phyloP scores from a whole-genome alignment of 2,797 vertebrate species.

The Lerista edwardsae region DNA sequence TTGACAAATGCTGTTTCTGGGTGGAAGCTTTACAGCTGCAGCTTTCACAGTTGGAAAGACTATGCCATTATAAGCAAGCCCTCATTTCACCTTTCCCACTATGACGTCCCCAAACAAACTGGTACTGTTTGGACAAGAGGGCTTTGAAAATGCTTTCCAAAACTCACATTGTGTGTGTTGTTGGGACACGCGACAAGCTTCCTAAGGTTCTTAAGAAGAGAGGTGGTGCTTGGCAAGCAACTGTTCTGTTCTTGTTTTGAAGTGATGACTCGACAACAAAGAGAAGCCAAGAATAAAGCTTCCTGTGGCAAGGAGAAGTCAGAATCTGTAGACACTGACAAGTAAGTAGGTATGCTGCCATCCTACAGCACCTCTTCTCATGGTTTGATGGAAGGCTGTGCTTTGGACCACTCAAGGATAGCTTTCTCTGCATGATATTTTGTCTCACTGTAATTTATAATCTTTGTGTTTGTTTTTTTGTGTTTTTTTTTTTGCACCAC shows the following conservation, averaged over 20 bases:
- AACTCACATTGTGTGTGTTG: neutral
- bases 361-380: slow-evolving; percentile 18
- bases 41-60: slow-evolving; percentile 13
- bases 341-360: slow-evolving; percentile 79
- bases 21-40: neutral
- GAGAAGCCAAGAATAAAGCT: slow-evolving; percentile 67
- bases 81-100: neutral
- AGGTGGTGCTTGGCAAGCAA: neutral
- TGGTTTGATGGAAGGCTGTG: neutral
- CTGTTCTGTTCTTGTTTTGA: slow-evolving; percentile 22
- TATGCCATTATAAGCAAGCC: neutral
- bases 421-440: slow-evolving; percentile 25
- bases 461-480: no score
- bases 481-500: neutral
- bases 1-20: slow-evolving; percentile 21
- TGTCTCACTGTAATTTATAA: slow-evolving; percentile 34
- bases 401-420: slow-evolving; percentile 9
- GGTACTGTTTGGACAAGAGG: neutral
- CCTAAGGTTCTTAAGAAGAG: neutral
- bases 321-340: slow-evolving; percentile 62
- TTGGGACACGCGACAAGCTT: neutral
- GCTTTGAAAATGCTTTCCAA: slow-evolving; percentile 6
- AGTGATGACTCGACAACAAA: slow-evolving; percentile 76
- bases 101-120: neutral
- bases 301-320: slow-evolving; percentile 41